A percentile compares a stretch with the other conserved stretches of the same genome.
Conservation (phyloP, 2,888 invertebrate genomes). For the Micropterix aruncella region DNA sequence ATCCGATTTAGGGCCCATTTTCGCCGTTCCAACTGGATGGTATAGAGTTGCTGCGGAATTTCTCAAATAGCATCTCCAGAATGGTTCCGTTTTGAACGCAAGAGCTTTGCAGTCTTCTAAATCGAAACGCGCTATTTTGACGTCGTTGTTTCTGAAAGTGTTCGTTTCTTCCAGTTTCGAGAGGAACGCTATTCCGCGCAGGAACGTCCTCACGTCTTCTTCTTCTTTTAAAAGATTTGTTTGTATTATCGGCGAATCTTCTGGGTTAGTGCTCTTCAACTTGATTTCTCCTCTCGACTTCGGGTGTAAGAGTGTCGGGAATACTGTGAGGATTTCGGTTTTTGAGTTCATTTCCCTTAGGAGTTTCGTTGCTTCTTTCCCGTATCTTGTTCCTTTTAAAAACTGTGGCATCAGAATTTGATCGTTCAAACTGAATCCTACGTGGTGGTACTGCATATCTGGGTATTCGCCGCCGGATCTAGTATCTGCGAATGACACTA, state of each 20-base stretch:
- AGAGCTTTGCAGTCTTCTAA: conserved; percentile 21
- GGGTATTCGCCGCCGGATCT: conserved; percentile 26
- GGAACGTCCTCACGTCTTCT: conserved; percentile 34
- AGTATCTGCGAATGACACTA: conserved; percentile 36
- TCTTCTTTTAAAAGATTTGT: conserved; percentile 46
- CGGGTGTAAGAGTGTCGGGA: conserved; percentile 27
- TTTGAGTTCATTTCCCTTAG: conserved; percentile 18
- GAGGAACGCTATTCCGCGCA: conserved; percentile 24
- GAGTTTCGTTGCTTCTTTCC: conserved; percentile 17
- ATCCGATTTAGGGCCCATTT: conserved; percentile 44
- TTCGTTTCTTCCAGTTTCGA: conserved; percentile 24
- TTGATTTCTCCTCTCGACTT: conserved; percentile 40
- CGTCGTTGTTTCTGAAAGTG: conserved; percentile 21
- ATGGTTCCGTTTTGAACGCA: conserved; percentile 23
- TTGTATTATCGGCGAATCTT: conserved; percentile 42
- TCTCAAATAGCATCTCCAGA: conserved; percentile 42
- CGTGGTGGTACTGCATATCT: conserved; percentile 34
- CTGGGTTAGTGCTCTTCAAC: conserved; percentile 37
- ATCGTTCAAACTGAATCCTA: conserved; percentile 18
- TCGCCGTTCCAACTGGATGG: conserved; percentile 55
- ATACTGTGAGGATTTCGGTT: conserved; percentile 22
- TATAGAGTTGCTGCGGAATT: conserved; percentile 41
- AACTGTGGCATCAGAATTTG: conserved; percentile 15
- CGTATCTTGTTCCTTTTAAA: conserved; percentile 18
- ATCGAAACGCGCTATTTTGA: conserved; percentile 20